phyloP scores from a whole-genome alignment of 1,140 invertebrate species.

The Pygmarrhopalites habei region DNA sequence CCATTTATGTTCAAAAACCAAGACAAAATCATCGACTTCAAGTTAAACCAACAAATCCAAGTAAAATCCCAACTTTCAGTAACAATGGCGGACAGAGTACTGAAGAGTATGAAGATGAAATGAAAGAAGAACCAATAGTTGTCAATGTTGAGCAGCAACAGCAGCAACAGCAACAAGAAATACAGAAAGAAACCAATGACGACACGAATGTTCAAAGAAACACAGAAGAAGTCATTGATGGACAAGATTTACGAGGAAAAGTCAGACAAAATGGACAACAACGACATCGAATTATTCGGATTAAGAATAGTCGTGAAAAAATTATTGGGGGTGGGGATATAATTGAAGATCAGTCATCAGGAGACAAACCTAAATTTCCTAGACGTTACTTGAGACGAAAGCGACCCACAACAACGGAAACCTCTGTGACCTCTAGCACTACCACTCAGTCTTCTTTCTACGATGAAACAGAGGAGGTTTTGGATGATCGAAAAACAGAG shows the following conservation, averaged over 20 bases:
- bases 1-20: slow-evolving; percentile 28
- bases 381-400: neutral
- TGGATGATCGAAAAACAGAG: neutral
- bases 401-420: neutral
- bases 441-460: slow-evolving; percentile 10
- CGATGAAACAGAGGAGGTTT: neutral
- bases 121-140: neutral
- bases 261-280: neutral
- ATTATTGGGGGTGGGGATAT: too few species aligned
- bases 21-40: slow-evolving; percentile 5
- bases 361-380: neutral
- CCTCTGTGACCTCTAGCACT: slow-evolving; percentile 19
- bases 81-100: neutral
- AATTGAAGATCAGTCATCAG: neutral
- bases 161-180: neutral
- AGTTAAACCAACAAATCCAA: slow-evolving; percentile 9
- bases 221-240: neutral
- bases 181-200: neutral
- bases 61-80: neutral
- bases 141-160: too few species aligned
- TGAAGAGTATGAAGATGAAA: slow-evolving; percentile 29
- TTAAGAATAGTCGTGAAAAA: neutral
- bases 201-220: neutral
- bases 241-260: neutral
- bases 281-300: neutral